A percentile compares a stretch with the other conserved stretches of the same genome.
These are phyloP conservation scores for Hippocampus barbouri DNA, from an alignment of 2,113 vertebrate genomes.

Conservation along the genomic window DNA sequence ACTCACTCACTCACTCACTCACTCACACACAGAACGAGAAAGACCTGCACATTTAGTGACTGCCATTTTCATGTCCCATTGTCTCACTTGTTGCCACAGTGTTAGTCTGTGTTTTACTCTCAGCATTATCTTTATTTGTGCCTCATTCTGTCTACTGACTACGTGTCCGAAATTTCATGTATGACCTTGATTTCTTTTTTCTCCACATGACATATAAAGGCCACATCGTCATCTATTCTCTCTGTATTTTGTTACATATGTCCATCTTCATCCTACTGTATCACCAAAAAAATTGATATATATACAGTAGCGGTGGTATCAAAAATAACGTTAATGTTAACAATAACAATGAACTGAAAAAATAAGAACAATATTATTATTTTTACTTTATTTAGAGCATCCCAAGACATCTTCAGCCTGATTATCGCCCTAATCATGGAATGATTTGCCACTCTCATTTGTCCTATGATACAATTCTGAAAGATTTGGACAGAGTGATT, in stretches of 20 bases:
- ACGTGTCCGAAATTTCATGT: background rate
- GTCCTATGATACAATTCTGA: conserved; percentile 8
- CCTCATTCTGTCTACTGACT: conserved; percentile 8
- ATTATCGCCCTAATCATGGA: conserved; percentile 26
- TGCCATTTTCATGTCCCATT: background rate
- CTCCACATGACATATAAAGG: background rate
- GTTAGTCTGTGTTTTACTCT: conserved; percentile 31
- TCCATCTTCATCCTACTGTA: conserved; percentile 17
- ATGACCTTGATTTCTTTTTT: conserved; percentile 10
- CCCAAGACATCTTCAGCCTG: conserved; percentile 8
- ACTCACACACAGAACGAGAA: background rate
- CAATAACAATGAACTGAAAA: too few species aligned
- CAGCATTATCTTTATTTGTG: conserved; percentile 1
- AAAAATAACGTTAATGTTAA: too few species aligned
- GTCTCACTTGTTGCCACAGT: conserved; percentile 5
- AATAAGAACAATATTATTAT: too few species aligned
- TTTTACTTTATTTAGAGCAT: conserved; percentile 11
- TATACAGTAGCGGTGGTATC: background rate
- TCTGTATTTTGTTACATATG: conserved; percentile 5
- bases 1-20: too few species aligned
- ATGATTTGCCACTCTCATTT: conserved; percentile 38
- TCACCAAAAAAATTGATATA: conserved; percentile 9
- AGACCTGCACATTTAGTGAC: background rate
- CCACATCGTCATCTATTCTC: conserved; percentile 14
- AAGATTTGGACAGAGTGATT: background rate